Percentiles rank a stretch among this genome's conserved stretches.
Conservation (phyloP, 2,797 vertebrate species). For the Microctenopoma steveboyesi region DNA sequence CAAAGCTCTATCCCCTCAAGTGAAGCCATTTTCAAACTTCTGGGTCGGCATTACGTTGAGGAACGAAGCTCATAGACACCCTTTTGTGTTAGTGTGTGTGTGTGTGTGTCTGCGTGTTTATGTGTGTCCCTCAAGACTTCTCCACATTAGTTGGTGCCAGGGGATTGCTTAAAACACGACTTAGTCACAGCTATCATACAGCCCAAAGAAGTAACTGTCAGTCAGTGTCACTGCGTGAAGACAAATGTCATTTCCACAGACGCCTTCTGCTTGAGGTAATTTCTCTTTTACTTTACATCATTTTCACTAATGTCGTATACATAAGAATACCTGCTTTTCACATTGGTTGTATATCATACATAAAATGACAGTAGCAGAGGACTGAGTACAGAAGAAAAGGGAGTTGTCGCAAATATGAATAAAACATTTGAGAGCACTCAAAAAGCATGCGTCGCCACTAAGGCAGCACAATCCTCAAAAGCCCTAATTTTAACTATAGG, state of each 20-base stretch:
- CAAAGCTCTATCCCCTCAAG: conserved; percentile 68
- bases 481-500: neutral
- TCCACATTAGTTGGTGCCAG: conserved; percentile 52
- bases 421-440: neutral
- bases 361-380: conserved; percentile 2
- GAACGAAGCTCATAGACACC: conserved; percentile 47
- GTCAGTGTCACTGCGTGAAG: conserved; percentile 52
- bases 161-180: conserved; percentile 55
- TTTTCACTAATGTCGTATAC: conserved; percentile 13
- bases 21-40: conserved; percentile 68
- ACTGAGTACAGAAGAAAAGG: conserved; percentile 5
- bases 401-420: neutral
- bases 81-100: conserved; percentile 47
- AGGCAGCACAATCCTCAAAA: neutral
- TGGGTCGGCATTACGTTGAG: conserved; percentile 45
- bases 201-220: conserved; percentile 59
- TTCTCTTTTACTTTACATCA: conserved; percentile 10
- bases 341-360: neutral
- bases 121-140: conserved; percentile 55
- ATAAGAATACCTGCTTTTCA: neutral
- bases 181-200: conserved; percentile 51
- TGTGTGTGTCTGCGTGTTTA: conserved; percentile 29
- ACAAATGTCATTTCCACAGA: conserved; percentile 35
- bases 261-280: conserved; percentile 9
- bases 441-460: neutral